Evolutionary conservation across 2,113 vertebrate species (phyloP), one percentile per base, ranked within the genome.

Genomic region (Eretmodus cyanostictus): DNA sequence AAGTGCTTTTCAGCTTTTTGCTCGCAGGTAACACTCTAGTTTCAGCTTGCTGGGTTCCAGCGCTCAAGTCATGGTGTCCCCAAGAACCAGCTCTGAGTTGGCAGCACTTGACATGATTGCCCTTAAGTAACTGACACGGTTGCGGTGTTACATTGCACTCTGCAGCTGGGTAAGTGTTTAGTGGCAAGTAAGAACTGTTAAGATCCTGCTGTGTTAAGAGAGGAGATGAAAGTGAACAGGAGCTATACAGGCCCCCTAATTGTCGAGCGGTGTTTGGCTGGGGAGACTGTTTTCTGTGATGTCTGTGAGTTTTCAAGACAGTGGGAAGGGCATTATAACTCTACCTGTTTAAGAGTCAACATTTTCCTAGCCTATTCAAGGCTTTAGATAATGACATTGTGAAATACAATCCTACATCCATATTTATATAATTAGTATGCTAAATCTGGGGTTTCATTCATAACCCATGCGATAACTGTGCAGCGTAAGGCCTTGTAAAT

Each of bases 31-130:
- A 82, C 47, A 54, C 61, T 80, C 55, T n/a, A 11, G 51, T 47
- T 90, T 87, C 71, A 81, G 79, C 66, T 82, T 79, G 9, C 54
- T 17, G 38, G 83, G 55, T 68, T 80, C 17, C 83, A 63, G 76
- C 11, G 3, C 63, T 86, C 24, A 7, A 63, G 57, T 88, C 84
- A 34, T 81, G 53, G 57, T 79, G 68, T 87, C 85, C 89, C 80
- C 45, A 82, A 81, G 85, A 90, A 78, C 31, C 81, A 81, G 12
- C 89, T 90, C 55, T 27, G 86, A 90, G 49, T 54, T 89, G 83
- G 86, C 83, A 86, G 82, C 89, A 84, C 89, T 92, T 88, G 89
- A 89, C 82, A 66, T 81, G 87, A 93, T 90, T 89, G 91, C 38
- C 85, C 76, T 81, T 84, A 87, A 92, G 87, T 93, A 81, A 92